Percentiles rank a stretch among this genome's conserved stretches.
Conservation (phyloP, 2,113 vertebrate species). For the Genyomyrus donnyi region DNA sequence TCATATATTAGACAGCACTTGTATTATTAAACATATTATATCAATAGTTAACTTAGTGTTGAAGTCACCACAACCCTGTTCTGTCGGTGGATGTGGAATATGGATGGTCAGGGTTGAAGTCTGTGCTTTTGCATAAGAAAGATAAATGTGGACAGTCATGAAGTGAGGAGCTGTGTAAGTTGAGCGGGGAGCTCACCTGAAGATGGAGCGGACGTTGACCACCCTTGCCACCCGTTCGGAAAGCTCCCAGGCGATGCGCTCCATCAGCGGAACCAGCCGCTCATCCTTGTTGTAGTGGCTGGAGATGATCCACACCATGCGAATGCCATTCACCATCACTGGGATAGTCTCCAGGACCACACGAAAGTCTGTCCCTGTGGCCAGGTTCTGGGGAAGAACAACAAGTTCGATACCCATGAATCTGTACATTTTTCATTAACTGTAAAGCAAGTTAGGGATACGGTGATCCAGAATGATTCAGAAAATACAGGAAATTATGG, state of each 20-base stretch:
- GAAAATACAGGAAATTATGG: not conserved
- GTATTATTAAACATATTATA: not conserved
- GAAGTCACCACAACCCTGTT: not conserved
- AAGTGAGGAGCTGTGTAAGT: not conserved
- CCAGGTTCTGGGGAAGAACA: slow-evolving; percentile 52
- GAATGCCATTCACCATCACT: slow-evolving; percentile 72
- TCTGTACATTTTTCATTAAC: not conserved
- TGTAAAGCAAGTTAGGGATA: not conserved
- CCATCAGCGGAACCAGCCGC: slow-evolving; percentile 78
- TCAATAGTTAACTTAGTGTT: not conserved
- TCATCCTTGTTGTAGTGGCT: slow-evolving; percentile 78
- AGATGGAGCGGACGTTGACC: slow-evolving; percentile 65
- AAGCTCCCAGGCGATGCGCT: slow-evolving; percentile 84
- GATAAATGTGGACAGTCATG: not conserved
- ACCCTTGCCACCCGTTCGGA: slow-evolving; percentile 60
- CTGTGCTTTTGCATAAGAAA: not conserved
- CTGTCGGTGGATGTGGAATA: not conserved
- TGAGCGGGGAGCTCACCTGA: slow-evolving; percentile 63
- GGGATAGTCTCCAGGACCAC: slow-evolving; percentile 71
- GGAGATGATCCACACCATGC: slow-evolving; percentile 83
- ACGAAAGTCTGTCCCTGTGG: slow-evolving; percentile 55
- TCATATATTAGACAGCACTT: not conserved
- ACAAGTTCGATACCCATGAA: not conserved
- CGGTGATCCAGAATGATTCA: not conserved
- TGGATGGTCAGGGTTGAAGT: not conserved